These are phyloP conservation scores for Busseola fusca DNA, from an alignment of 2,888 invertebrate species.

Conservation along the genomic window DNA sequence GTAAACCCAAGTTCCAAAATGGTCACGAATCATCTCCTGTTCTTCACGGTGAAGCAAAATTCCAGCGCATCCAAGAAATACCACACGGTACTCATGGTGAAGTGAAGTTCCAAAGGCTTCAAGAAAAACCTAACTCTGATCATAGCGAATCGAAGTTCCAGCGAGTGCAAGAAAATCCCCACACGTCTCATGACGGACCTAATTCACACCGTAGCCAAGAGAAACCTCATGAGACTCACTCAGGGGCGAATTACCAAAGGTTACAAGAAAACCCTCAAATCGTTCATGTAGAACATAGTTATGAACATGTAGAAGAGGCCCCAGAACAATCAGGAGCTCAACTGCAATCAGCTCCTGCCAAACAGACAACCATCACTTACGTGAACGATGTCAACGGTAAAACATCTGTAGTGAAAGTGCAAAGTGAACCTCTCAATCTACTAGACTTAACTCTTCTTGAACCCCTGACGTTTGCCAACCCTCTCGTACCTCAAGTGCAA, in stretches of 20 bases:
- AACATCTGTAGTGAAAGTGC: constrained; percentile 76
- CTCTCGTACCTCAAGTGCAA: constrained; percentile 85
- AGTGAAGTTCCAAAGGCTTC: constrained; percentile 66
- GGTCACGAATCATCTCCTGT: constrained; percentile 58
- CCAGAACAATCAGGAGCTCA: constrained; percentile 59
- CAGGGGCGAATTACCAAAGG: constrained; percentile 53
- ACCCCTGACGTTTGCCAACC: constrained; percentile 83
- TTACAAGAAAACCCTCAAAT: constrained; percentile 49
- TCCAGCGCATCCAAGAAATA: constrained; percentile 49
- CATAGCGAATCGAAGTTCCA: constrained; percentile 42
- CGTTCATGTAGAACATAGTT: constrained; percentile 44
- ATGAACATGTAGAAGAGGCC: constrained; percentile 41
- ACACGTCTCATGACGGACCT: constrained; percentile 11
- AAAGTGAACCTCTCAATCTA: constrained; percentile 79
- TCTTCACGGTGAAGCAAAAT: constrained; percentile 37
- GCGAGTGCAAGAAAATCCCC: constrained; percentile 42
- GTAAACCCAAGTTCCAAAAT: constrained; percentile 63
- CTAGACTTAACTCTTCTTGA: constrained; percentile 82
- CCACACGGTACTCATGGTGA: constrained; percentile 41
- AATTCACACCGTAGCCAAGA: constrained; percentile 43
- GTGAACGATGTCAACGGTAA: constrained; percentile 77
- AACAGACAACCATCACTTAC: constrained; percentile 71
- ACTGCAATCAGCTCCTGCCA: constrained; percentile 69
- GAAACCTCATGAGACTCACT: constrained; percentile 21
- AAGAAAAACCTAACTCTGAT: constrained; percentile 56